Evolutionary conservation across 2,888 invertebrate species (phyloP).

Genomic region (Orchesella flavescens): DNA sequence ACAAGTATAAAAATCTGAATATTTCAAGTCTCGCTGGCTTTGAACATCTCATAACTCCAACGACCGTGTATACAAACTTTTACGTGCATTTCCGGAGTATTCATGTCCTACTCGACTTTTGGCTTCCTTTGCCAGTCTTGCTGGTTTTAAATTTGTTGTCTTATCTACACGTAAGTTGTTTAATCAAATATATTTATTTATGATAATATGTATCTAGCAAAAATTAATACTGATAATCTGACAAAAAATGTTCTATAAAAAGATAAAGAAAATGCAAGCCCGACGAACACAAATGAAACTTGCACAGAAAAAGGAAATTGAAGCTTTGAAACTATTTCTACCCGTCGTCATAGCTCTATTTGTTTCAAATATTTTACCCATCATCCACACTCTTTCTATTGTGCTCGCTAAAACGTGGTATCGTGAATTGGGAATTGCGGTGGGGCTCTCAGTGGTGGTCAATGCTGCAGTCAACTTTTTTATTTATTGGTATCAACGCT

Average conservation of each 20-base stretch:
- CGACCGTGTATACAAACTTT: neutral
- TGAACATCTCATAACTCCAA: neutral
- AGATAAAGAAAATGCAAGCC: neutral
- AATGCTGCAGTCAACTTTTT: constrained; percentile 8
- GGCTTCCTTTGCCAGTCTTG: constrained; percentile 7
- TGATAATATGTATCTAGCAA: no score
- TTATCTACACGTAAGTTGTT: neutral
- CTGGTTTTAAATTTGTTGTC: neutral
- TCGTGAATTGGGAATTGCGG: neutral
- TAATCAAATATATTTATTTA: no score
- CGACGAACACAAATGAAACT: neutral
- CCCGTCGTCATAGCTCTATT: constrained; percentile 14
- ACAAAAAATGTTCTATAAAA: neutral
- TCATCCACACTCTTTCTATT: neutral
- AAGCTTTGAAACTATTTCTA: constrained; percentile 3
- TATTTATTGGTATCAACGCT: neutral
- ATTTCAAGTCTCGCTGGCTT: neutral
- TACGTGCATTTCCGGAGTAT: neutral
- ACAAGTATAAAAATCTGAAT: neutral
- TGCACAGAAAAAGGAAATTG: neutral
- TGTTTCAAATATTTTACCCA: neutral
- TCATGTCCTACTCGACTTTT: constrained; percentile 5
- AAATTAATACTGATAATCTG: no score
- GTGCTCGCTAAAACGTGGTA: neutral
- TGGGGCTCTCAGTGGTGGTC: neutral